Base-by-base conservation (phyloP, 2,888 invertebrate species). In the Sinelater perroti region DNA sequence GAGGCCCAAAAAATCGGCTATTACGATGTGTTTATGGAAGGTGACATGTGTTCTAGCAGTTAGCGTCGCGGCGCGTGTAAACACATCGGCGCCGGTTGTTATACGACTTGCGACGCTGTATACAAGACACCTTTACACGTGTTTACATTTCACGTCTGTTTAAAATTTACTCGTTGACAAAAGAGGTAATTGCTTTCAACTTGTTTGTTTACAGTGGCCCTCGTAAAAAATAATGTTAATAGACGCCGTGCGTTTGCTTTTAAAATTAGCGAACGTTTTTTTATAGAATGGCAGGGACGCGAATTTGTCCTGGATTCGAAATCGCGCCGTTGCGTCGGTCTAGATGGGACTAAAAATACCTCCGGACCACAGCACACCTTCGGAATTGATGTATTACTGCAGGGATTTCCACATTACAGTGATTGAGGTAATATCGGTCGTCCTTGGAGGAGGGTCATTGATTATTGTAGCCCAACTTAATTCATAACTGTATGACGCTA, bases 51-150 rank as follows among this genome's bases (percentile, higher is more conserved):
- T 72, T 70, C 68, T 68, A 68, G 69, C 68, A 63, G 55, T 64
- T 61, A 62, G 62, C 62, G 62, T 63, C 62, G 60, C 59, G 60
- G 52, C 61, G 62, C 73, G 70, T 78, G 78, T 81, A 81, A 81
- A 81, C 81, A 82, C 72, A 73, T 73, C 78, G 81, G 81, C 81
- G 81, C 81, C 81, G 78, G 78, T 78, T 62, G 67, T 78, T 80
- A 79, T 78, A 79, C 76, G 78, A 79, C 76, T 73, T 69, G 70
- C 71, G 72, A 71, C 72, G 72, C 66, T 63, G 62, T 67, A 66
- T 66, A 64, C 64, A 65, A 63, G 61, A 64, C 67, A 68, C 67
- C 67, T 67, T 67, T 60, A 62, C 66, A 60, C 68, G 64, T 75
- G 76, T 77, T 76, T 77, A 76, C 70, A 75, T 69, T 70, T 72